Conservation (phyloP, 2,113 vertebrate genomes). For the Antigone vipio region DNA sequence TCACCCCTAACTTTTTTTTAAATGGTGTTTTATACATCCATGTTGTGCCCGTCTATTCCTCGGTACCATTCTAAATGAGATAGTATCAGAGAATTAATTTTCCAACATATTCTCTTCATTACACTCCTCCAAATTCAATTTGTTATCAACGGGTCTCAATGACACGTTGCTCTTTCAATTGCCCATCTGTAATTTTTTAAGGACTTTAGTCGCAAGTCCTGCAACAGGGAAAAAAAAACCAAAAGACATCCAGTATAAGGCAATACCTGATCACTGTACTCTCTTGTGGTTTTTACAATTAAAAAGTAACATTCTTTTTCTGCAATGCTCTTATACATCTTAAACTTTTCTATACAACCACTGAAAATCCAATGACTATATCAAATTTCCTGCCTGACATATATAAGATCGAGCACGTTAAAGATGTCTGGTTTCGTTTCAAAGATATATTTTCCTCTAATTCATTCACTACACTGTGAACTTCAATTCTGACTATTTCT, state of each 20-base stretch:
- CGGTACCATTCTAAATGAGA: not conserved
- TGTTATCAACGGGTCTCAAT: not conserved
- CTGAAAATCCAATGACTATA: not conserved
- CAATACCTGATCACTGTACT: not conserved
- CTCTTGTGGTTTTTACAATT: not conserved
- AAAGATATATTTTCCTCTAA: not conserved
- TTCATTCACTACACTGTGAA: not conserved
- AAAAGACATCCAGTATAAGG: not conserved
- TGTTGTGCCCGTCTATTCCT: not conserved
- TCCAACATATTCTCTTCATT: not conserved
- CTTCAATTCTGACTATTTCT: not conserved
- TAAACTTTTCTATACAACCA: not conserved
- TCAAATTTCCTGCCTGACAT: not conserved
- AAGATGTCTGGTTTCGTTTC: not conserved
- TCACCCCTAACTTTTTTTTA: not conserved
- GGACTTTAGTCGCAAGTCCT: not conserved
- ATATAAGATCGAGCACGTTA: not conserved
- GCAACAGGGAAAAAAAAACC: accelerated
- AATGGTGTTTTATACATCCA: not conserved
- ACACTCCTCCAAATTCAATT: not conserved
- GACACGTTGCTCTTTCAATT: not conserved
- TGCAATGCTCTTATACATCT: not conserved
- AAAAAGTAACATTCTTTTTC: not conserved
- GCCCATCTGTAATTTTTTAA: not conserved
- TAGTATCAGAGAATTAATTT: not conserved